Base-by-base conservation (phyloP, 2,797 vertebrate genomes). In the Semotilus atromaculatus region DNA sequence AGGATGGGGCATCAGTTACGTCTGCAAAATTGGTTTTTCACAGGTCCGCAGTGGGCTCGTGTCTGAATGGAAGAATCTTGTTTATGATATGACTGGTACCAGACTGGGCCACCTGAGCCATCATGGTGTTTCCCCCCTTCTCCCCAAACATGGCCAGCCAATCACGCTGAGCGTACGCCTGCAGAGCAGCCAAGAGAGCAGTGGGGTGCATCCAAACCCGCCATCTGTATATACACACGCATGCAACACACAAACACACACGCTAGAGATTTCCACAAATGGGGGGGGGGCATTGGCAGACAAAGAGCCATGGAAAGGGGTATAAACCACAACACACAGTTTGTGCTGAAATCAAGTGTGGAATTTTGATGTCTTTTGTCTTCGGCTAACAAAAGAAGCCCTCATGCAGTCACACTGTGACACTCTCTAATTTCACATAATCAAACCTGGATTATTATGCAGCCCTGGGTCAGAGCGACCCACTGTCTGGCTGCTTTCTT, bases 191-290 rank as follows among this genome's bases (percentile, higher is more conserved):
- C 90, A 92, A 79, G 87, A 88, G 88, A 93, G 89, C 93, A 90
- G 90, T 88, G 88, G 92, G 95, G 92, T 94, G 93, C 90, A 93
- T 92, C 92, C 92, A 92, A 93, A 92, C 87, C 91, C 89, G 90
- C 93, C 91, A 94, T 94, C 93, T 95, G 93, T 94, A 94, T 94
- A 92, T 92, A 91, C 91, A 91, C 88, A 91, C 90, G 89, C 91
- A 92, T 92, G 93, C 92, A 92, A 90, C 93, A 87, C 91, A 91
- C 90, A 92, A 91, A 92, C 90, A 89, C 89, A 83, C 88, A 86
- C 84, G 58, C 36, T 85, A 83, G 19, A 78, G 81, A 87, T 60
- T 80, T 80, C 71, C 76, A 83, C 81, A 79, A 75, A 79, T 84
- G 62, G 64, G 66, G 71, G 48, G 34, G 79, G 83, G 82, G 14